A percentile compares a stretch with the other conserved stretches of the same genome.
Evolutionary conservation across 2,888 invertebrate species (phyloP).

Genomic region (Nematopogon swammerdamellus): DNA sequence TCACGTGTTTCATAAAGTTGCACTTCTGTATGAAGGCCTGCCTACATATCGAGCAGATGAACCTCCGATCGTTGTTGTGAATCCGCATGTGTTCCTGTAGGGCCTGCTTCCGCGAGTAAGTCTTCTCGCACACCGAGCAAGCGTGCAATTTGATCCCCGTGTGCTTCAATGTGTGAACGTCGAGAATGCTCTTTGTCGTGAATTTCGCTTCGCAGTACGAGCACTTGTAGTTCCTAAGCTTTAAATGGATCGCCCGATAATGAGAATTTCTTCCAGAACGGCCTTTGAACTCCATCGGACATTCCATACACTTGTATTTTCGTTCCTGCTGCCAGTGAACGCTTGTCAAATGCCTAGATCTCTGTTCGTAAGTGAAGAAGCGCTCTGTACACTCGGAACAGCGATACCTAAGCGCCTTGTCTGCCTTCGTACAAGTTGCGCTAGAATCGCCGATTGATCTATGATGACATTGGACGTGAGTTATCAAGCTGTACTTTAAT

Average conservation of each 20-base stretch:
- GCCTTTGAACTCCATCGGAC: slow-evolving; percentile 29
- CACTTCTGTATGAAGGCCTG: slow-evolving; percentile 45
- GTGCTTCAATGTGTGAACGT: slow-evolving; percentile 34
- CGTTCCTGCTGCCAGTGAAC: no score
- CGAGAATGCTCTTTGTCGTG: slow-evolving; percentile 26
- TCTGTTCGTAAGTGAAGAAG: no score
- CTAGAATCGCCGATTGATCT: no score
- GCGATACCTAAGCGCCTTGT: no score
- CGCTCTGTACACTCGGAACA: no score
- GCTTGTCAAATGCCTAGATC: no score
- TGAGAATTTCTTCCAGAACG: slow-evolving; percentile 33
- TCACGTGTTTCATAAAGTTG: slow-evolving; percentile 38
- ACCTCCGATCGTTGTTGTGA: slow-evolving; percentile 35
- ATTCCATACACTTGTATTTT: no score
- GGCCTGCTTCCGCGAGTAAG: slow-evolving; percentile 30
- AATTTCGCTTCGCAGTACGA: slow-evolving; percentile 27
- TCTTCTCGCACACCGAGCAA: slow-evolving; percentile 44
- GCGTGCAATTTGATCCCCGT: slow-evolving; percentile 26
- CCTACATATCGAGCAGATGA: background rate
- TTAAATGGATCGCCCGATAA: slow-evolving; percentile 32
- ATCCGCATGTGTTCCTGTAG: slow-evolving; percentile 36
- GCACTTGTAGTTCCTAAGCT: slow-evolving; percentile 23
- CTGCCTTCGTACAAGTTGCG: no score
- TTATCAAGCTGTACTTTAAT: no score
- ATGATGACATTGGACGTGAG: no score